Conservation (phyloP, 2,113 vertebrate genomes). For the Muntiacus muntjak region DNA sequence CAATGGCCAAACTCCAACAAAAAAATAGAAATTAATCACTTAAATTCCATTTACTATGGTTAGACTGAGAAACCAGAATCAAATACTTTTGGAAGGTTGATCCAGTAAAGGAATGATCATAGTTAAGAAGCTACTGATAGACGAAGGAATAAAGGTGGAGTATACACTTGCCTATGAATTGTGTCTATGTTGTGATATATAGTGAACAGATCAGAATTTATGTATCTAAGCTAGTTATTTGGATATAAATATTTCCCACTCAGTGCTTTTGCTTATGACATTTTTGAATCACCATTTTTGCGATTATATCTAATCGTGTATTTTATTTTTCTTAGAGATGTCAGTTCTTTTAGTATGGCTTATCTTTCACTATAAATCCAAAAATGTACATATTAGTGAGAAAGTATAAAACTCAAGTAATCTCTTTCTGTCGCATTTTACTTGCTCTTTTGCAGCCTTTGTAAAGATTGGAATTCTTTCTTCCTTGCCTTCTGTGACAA, state of each 20-base stretch:
- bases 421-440: background rate
- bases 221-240: background rate
- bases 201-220: background rate
- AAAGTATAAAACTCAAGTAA: background rate
- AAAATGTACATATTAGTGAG: background rate
- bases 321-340: background rate
- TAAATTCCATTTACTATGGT: conserved; percentile 17
- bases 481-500: background rate
- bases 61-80: background rate
- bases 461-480: background rate
- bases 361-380: background rate
- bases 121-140: background rate
- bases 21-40: background rate
- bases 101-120: background rate
- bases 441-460: background rate
- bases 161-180: background rate
- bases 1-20: background rate
- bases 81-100: background rate
- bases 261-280: background rate
- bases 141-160: background rate
- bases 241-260: background rate
- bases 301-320: background rate
- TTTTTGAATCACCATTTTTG: background rate
- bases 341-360: background rate
- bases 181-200: background rate